Percentiles rank a stretch among this genome's conserved stretches.
Evolutionary conservation across 2,888 invertebrate genomes (phyloP).

Genomic region (Panopea generosa): DNA sequence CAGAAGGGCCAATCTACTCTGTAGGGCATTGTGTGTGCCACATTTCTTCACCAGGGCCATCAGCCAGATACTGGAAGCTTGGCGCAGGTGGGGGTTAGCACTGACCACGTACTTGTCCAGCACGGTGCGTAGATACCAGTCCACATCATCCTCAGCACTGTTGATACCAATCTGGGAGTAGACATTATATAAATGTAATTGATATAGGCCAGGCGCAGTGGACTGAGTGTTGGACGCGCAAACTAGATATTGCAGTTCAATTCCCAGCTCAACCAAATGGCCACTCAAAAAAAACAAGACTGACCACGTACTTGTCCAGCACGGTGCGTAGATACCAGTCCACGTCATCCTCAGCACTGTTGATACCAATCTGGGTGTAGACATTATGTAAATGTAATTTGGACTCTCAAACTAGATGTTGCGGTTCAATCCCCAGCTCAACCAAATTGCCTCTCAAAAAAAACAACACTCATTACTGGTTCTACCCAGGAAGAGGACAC

Average conservation of each 20-base stretch:
- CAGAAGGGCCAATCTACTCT: conserved; percentile 89
- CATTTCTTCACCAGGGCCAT: conserved; percentile 93
- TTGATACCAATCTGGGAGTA: not conserved
- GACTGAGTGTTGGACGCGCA: no score
- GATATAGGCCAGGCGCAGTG: no score
- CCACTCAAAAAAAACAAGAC: no score
- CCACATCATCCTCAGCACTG: conserved; percentile 85
- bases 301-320: conserved; percentile 88
- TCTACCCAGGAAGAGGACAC: no score
- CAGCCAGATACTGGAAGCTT: conserved; percentile 95
- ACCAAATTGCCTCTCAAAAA: no score
- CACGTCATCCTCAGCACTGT: conserved; percentile 84
- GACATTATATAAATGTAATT: no score
- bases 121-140: conserved; percentile 90
- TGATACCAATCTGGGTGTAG: not conserved
- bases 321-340: conserved; percentile 91
- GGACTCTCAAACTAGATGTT: no score
- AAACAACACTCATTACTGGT: no score
- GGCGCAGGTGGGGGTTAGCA: conserved; percentile 94
- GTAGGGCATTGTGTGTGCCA: conserved; percentile 89
- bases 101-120: conserved; percentile 88
- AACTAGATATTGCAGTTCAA: no score
- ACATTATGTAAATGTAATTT: no score
- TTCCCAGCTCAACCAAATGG: no score
- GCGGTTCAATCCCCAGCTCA: no score